Percentiles rank a stretch among this genome's conserved stretches.
phyloP scores from a whole-genome alignment of 2,113 vertebrate genomes.

The Monarcha castaneiventris region DNA sequence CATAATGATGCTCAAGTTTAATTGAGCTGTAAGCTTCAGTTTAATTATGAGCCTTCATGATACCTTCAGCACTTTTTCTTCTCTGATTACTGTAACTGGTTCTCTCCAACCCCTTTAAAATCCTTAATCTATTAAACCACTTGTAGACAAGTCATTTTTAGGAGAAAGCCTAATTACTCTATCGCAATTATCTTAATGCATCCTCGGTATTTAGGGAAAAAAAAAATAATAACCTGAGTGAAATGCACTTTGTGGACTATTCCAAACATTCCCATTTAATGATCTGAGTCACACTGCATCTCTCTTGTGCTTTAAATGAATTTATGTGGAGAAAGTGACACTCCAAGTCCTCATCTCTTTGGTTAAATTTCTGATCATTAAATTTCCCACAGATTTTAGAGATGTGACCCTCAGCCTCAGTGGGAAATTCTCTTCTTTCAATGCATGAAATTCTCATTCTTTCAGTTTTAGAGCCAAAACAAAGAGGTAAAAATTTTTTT shows the following conservation, averaged over 20 bases:
- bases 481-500: background rate
- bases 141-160: conserved; percentile 66
- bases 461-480: background rate
- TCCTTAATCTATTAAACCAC: conserved; percentile 63
- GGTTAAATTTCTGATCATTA: background rate
- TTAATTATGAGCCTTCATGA: conserved; percentile 75
- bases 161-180: conserved; percentile 60
- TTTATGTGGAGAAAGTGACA: background rate
- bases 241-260: conserved; percentile 39
- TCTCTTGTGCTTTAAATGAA: background rate
- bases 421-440: background rate
- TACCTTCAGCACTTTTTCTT: conserved; percentile 75
- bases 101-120: conserved; percentile 65
- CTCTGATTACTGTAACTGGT: conserved; percentile 68
- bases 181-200: conserved; percentile 66
- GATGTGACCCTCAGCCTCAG: background rate
- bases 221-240: background rate
- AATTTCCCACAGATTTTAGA: background rate
- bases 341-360: background rate
- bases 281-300: background rate
- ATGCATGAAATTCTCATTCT: background rate
- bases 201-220: background rate
- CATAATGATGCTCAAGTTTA: conserved; percentile 76
- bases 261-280: conserved; percentile 24
- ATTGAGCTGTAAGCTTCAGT: conserved; percentile 76